Conservation (phyloP, 2,113 vertebrate species). For the Catharus fuscescens region DNA sequence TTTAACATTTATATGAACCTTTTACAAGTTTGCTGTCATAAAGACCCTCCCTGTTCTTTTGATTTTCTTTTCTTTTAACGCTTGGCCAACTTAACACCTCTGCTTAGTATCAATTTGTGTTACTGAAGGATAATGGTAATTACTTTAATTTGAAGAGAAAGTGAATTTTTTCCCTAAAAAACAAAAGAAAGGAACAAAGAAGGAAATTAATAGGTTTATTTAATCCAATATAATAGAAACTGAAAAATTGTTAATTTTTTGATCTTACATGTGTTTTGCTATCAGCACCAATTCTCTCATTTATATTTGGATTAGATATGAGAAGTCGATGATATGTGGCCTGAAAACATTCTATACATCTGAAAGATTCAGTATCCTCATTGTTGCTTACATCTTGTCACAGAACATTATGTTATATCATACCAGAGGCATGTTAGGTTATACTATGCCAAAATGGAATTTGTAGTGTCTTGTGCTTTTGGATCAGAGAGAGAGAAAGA, state of each 20-base stretch:
- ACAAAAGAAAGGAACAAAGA: not conserved
- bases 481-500: not conserved
- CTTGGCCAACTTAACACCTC: not conserved
- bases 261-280: not conserved
- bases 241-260: not conserved
- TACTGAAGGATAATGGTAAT: not conserved
- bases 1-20: not conserved
- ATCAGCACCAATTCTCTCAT: not conserved
- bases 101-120: not conserved
- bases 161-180: not conserved
- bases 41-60: not conserved
- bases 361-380: constrained; percentile 55
- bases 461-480: not conserved
- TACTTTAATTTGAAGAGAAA: not conserved
- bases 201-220: not conserved
- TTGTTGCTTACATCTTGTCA: constrained; percentile 52
- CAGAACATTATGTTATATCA: not conserved
- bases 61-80: not conserved
- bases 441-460: not conserved
- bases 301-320: constrained; percentile 33
- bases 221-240: not conserved
- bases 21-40: not conserved
- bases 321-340: constrained; percentile 48
- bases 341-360: constrained; percentile 29
- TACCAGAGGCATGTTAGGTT: not conserved